phyloP scores from a whole-genome alignment of 2,797 vertebrate genomes.

The Poecilia wingei region DNA sequence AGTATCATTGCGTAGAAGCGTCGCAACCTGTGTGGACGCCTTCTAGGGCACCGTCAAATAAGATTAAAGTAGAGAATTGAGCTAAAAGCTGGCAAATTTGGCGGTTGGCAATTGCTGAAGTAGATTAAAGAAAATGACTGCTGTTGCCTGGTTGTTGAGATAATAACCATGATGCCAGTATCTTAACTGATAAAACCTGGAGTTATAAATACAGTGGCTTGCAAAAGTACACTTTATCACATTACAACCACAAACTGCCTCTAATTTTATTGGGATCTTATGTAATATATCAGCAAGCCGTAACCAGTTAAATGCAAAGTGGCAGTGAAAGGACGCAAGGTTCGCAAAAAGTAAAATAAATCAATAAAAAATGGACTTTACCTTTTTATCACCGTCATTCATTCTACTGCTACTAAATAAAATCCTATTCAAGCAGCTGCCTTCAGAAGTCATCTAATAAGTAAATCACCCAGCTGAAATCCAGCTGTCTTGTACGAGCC shows the following conservation, averaged over 20 bases:
- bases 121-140: conserved; percentile 1
- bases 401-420: not conserved
- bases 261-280: not conserved
- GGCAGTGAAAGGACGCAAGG: not conserved
- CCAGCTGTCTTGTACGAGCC: not conserved
- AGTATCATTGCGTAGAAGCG: not conserved
- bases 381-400: not conserved
- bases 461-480: not conserved
- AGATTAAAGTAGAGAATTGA: conserved; percentile 5
- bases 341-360: not conserved
- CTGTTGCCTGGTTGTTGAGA: not conserved
- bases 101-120: not conserved
- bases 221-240: conserved; percentile 1
- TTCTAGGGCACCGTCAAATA: not conserved
- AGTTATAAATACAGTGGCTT: conserved; percentile 9
- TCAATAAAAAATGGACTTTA: not conserved
- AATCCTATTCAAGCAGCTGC: not conserved
- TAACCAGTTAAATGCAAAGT: not conserved
- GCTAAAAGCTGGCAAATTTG: not conserved
- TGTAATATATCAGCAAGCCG: not conserved
- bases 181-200: conserved; percentile 1
- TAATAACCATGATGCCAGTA: conserved; percentile 1
- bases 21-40: conserved; percentile 7
- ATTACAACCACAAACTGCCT: not conserved
- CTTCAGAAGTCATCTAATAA: not conserved